Evolutionary conservation across 2,113 vertebrate species (phyloP), one percentile per base, ranked within the genome.

Genomic region (Lepus americanus): DNA sequence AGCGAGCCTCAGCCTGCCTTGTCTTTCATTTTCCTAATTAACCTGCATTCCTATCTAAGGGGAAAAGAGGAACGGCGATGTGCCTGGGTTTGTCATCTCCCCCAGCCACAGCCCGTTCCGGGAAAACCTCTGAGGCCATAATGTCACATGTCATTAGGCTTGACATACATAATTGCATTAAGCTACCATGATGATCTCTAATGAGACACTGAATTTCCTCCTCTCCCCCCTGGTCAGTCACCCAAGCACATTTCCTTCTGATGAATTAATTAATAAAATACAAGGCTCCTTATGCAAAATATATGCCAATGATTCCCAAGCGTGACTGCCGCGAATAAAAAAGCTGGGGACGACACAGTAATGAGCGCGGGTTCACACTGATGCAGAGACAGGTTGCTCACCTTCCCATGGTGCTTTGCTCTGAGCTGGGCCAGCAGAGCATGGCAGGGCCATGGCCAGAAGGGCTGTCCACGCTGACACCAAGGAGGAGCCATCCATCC

Each of bases 261-360:
- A 97, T 96, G 27, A 97, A 97, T 97, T 98, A 97, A 98, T 98
- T 98, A 97, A 83, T 92, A 96, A 98, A 98, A 97, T 93, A 96
- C 16, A 61, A 97, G 96, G 87, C 76, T 96, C 96, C 97, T 96
- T 96, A 96, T 96, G 90, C 29, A 95, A 94, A 95, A 96, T 94
- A 81, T 87, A 91, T 97, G 94, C 89, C 96, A 95, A 67, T 59
- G 93, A 91, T 89, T 98, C 91, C 92, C 97, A 97, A 97, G 76
- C 27, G 89, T 95, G 81, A 82, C 8, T 92, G 90, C 49, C 90
- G 53, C 51, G n/a, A 85, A 94, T 83, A 33, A 82, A 95, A 70
- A 23, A 94, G 66, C 53, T 66, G 86, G 89, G 78, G 64, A 27
- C 85, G 20, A 70, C n/a, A 36, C 9, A 49, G 81, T 44, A 93